phyloP scores from a whole-genome alignment of 2,113 vertebrate genomes.

The Coptodon bakossiorum region DNA sequence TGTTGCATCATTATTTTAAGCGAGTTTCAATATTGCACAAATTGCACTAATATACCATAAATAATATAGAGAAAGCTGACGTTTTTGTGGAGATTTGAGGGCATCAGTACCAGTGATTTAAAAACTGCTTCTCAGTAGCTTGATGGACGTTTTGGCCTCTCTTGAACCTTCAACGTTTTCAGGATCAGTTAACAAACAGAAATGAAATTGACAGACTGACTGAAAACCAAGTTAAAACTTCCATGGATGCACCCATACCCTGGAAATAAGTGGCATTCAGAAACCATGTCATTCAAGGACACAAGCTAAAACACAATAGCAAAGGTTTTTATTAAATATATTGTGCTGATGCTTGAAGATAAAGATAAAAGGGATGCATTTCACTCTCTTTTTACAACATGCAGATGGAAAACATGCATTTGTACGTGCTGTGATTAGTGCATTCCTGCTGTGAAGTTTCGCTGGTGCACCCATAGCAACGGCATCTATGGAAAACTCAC shows the following conservation, averaged over 20 bases:
- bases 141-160: background rate
- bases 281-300: background rate
- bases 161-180: background rate
- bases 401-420: background rate
- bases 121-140: background rate
- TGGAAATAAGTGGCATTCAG: background rate
- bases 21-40: background rate
- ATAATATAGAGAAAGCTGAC: background rate
- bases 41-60: background rate
- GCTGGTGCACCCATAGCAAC: background rate
- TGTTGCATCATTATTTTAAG: background rate
- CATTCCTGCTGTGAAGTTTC: background rate
- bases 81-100: background rate
- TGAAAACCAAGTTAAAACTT: background rate
- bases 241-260: background rate
- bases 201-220: background rate
- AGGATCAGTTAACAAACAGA: fast-evolving
- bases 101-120: background rate
- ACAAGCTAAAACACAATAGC: background rate
- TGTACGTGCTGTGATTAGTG: background rate
- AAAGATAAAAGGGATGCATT: background rate
- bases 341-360: background rate
- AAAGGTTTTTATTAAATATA: background rate
- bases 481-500: background rate
- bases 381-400: background rate